Percentiles rank a stretch among this genome's conserved stretches.
Conservation (phyloP, 2,888 invertebrate species). For the Diplolepis rosae region DNA sequence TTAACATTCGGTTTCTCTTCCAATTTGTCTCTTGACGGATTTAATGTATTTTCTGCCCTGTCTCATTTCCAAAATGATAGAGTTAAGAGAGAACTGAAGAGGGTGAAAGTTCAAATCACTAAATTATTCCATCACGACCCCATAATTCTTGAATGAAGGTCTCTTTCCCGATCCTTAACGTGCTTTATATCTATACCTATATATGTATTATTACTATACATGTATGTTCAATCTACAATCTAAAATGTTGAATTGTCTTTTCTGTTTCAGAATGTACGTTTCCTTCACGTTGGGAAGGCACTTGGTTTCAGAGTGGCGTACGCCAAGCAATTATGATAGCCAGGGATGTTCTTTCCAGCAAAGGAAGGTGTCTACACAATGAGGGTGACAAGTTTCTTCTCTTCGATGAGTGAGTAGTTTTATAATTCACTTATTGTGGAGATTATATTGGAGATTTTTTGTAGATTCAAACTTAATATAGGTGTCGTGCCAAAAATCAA, state of each 20-base stretch:
- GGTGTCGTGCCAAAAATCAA: too few relatives aligned
- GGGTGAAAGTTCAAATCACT: slow-evolving; percentile 7
- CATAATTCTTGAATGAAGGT: slow-evolving; percentile 25
- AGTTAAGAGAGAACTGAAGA: slow-evolving; percentile 15
- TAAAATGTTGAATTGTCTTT: slow-evolving; percentile 36
- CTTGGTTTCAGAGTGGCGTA: slow-evolving; percentile 93
- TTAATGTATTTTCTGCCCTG: slow-evolving; percentile 9
- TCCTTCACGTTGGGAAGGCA: slow-evolving; percentile 89
- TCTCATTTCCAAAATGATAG: background rate
- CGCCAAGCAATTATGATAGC: slow-evolving; percentile 89
- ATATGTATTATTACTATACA: background rate
- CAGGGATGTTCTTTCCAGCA: slow-evolving; percentile 87
- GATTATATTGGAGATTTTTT: too few relatives aligned
- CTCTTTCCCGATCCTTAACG: background rate
- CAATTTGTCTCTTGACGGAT: slow-evolving; percentile 34
- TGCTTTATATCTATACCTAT: background rate
- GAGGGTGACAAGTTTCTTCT: slow-evolving; percentile 93
- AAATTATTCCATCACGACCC: slow-evolving; percentile 23
- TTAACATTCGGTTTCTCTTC: slow-evolving; percentile 36
- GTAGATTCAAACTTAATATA: background rate
- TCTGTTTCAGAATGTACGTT: slow-evolving; percentile 82
- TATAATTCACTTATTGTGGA: background rate
- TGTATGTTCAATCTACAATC: background rate
- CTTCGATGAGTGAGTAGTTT: slow-evolving; percentile 88
- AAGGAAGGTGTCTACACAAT: slow-evolving; percentile 87